These are phyloP conservation scores for Rhinoderma darwinii DNA, from an alignment of 2,113 vertebrate species.

Conservation along the genomic window DNA sequence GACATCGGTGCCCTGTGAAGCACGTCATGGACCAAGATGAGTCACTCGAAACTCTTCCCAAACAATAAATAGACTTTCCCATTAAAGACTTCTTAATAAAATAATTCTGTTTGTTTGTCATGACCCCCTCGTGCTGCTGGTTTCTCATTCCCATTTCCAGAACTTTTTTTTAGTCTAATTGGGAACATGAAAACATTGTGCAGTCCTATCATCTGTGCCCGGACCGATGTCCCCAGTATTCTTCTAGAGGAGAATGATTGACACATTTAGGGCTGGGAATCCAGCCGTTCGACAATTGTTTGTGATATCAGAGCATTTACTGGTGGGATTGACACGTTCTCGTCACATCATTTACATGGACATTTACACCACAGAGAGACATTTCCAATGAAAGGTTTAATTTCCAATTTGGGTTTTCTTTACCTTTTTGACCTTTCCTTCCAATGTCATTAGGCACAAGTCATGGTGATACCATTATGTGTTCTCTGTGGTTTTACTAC, in stretches of 20 bases:
- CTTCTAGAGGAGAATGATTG: not conserved
- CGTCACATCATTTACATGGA: not conserved
- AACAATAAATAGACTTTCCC: not conserved
- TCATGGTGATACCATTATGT: not conserved
- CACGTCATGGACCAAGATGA: not conserved
- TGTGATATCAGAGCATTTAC: not conserved
- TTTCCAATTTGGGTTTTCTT: not conserved
- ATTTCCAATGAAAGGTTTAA: not conserved
- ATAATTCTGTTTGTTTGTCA: constrained; percentile 33
- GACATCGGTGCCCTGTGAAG: constrained; percentile 24
- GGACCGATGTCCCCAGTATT: not conserved
- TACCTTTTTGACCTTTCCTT: not conserved
- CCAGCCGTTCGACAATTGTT: not conserved
- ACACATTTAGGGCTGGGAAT: not conserved
- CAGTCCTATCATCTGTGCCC: not conserved
- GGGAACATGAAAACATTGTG: constrained; percentile 19
- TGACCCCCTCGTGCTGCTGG: constrained; percentile 32
- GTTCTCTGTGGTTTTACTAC: too few species aligned
- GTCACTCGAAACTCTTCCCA: constrained; percentile 26
- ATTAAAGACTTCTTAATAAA: constrained; percentile 51
- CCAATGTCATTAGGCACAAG: not conserved
- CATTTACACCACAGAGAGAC: not conserved
- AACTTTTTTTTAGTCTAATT: constrained; percentile 19
- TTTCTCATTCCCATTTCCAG: constrained; percentile 16
- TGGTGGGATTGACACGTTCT: not conserved